Evolutionary conservation across 2,888 invertebrate genomes (phyloP).

Genomic region (Bembecia ichneumoniformis): DNA sequence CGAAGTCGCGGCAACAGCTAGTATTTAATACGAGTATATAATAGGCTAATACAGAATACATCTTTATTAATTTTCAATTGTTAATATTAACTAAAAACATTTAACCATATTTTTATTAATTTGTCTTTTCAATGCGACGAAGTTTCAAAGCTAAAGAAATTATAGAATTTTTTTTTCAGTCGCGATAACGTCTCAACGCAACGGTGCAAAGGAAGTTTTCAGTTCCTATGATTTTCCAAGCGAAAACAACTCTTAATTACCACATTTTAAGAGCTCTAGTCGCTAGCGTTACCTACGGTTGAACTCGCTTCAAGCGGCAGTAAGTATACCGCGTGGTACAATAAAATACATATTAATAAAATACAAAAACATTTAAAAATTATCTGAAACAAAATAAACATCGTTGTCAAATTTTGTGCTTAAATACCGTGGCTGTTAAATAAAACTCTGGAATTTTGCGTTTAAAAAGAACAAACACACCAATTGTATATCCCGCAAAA

Average conservation of each 20-base stretch:
- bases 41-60: too few relatives aligned
- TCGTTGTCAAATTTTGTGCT: too few relatives aligned
- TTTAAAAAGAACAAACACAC: too few relatives aligned
- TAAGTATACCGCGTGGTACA: constrained; percentile 26
- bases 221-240: constrained; percentile 50
- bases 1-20: too few relatives aligned
- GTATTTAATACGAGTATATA: too few relatives aligned
- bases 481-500: too few relatives aligned
- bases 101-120: constrained; percentile 37
- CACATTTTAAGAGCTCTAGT: constrained; percentile 55
- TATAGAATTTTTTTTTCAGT: constrained; percentile 18
- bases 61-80: background rate
- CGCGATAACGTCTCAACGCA: constrained; percentile 35
- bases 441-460: too few relatives aligned
- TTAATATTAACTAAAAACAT: background rate
- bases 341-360: background rate
- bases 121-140: constrained; percentile 41
- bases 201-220: constrained; percentile 36
- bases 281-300: constrained; percentile 16
- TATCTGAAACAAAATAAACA: too few relatives aligned
- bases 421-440: too few relatives aligned
- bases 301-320: background rate
- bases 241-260: constrained; percentile 62
- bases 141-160: constrained; percentile 47
- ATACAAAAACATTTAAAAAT: too few relatives aligned